These are phyloP conservation scores for Autographa pulchrina DNA, from an alignment of 2,888 invertebrate species.

Conservation along the genomic window DNA sequence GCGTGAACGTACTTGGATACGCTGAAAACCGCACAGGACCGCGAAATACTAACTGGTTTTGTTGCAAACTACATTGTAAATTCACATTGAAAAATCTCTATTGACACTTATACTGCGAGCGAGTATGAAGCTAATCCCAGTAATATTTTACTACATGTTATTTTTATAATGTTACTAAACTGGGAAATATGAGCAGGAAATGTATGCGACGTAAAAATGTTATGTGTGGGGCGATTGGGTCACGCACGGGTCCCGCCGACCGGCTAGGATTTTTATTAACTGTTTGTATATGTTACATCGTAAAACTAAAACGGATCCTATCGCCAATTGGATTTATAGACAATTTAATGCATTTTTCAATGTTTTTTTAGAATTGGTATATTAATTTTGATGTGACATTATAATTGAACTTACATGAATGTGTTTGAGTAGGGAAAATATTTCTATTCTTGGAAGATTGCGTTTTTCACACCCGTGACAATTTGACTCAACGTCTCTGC, in stretches of 20 bases:
- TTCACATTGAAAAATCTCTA: constrained; percentile 36
- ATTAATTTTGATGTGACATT: too few relatives aligned
- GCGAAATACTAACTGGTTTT: constrained; percentile 20
- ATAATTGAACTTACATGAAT: too few relatives aligned
- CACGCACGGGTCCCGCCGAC: constrained; percentile 58
- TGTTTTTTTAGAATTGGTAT: too few relatives aligned
- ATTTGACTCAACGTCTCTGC: not conserved
- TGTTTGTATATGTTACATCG: constrained; percentile 65
- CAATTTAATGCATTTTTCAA: constrained; percentile 32
- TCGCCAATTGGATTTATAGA: constrained; percentile 50
- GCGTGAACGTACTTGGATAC: constrained; percentile 3
- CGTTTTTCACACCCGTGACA: not conserved
- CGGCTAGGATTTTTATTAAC: constrained; percentile 69
- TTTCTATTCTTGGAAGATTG: too few relatives aligned
- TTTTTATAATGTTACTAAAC: constrained; percentile 75
- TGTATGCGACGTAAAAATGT: constrained; percentile 75
- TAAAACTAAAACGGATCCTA: constrained; percentile 59
- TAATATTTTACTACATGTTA: constrained; percentile 73
- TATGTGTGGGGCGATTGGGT: constrained; percentile 66
- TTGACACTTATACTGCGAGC: constrained; percentile 44
- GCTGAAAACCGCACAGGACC: constrained; percentile 16
- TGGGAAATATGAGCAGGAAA: constrained; percentile 69
- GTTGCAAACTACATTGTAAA: constrained; percentile 33
- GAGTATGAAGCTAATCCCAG: constrained; percentile 43
- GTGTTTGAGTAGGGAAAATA: too few relatives aligned